A percentile compares a stretch with the other conserved stretches of the same genome.
Evolutionary conservation across 1,140 invertebrate species (phyloP).

Genomic region (Anastatus disparis): DNA sequence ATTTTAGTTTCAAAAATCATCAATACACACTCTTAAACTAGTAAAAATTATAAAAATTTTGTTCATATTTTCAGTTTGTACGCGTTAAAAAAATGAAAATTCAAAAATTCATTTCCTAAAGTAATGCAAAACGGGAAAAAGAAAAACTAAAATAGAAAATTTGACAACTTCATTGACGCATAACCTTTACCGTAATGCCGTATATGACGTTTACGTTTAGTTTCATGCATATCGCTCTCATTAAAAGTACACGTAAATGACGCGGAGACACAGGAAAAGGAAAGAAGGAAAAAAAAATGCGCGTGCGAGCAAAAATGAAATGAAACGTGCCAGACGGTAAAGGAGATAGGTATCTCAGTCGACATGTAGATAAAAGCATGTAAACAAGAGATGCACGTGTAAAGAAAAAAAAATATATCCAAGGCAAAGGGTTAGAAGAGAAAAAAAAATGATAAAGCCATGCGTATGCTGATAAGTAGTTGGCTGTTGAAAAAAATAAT

Average conservation of each 20-base stretch:
- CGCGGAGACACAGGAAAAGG: background rate
- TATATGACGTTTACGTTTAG: background rate
- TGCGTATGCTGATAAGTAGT: background rate
- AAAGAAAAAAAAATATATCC: constrained; percentile 21
- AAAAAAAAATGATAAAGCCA: constrained; percentile 15
- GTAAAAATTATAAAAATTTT: too few species aligned
- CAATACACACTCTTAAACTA: too few species aligned
- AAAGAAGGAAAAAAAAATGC: background rate
- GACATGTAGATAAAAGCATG: background rate
- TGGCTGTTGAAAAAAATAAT: too few species aligned
- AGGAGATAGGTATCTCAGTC: background rate
- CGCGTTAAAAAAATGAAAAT: too few species aligned
- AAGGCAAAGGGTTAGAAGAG: constrained; percentile 32
- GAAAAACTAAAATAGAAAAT: background rate
- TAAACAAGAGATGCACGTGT: constrained; percentile 11
- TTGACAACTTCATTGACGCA: background rate
- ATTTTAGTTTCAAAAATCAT: too few species aligned
- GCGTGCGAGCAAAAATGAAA: background rate
- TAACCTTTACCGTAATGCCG: background rate
- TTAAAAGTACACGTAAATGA: constrained; percentile 3
- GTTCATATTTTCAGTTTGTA: too few species aligned
- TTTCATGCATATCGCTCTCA: background rate
- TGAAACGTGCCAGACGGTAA: background rate
- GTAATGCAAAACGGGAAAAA: background rate
- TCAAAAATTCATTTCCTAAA: background rate